Conservation (phyloP, 2,113 vertebrate species). For the Nothoprocta pentlandii region DNA sequence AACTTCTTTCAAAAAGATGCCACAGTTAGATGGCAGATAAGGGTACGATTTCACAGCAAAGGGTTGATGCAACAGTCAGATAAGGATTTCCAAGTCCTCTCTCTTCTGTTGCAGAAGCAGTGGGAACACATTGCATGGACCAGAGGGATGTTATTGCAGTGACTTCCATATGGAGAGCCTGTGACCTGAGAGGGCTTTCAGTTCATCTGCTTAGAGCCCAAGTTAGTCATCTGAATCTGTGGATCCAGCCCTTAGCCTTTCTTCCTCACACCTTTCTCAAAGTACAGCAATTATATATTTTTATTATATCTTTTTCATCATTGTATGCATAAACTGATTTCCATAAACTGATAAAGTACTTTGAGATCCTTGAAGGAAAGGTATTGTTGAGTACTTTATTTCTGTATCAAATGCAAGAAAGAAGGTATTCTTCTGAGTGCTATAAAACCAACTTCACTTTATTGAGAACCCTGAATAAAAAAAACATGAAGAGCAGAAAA, state of each 20-base stretch:
- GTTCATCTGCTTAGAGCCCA: background rate
- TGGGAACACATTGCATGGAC: background rate
- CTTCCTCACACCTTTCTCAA: background rate
- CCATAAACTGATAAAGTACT: background rate
- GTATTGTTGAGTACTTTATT: background rate
- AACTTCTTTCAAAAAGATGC: background rate
- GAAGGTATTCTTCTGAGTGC: background rate
- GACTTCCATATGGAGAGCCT: rapidly evolving
- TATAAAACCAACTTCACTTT: background rate
- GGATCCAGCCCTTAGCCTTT: background rate
- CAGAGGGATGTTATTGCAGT: background rate
- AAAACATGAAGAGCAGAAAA: background rate
- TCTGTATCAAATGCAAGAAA: background rate
- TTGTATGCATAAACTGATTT: background rate
- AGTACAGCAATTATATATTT: background rate
- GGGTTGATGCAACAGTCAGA: rapidly evolving
- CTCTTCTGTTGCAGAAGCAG: background rate
- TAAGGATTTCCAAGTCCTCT: background rate
- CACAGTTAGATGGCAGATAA: background rate
- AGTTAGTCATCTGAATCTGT: background rate
- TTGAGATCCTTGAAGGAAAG: background rate
- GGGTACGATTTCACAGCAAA: background rate
- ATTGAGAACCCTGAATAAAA: background rate
- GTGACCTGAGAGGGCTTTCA: background rate
- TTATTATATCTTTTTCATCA: background rate